Base-by-base conservation (phyloP, 2,888 invertebrate species). In the Andrena bicolor region DNA sequence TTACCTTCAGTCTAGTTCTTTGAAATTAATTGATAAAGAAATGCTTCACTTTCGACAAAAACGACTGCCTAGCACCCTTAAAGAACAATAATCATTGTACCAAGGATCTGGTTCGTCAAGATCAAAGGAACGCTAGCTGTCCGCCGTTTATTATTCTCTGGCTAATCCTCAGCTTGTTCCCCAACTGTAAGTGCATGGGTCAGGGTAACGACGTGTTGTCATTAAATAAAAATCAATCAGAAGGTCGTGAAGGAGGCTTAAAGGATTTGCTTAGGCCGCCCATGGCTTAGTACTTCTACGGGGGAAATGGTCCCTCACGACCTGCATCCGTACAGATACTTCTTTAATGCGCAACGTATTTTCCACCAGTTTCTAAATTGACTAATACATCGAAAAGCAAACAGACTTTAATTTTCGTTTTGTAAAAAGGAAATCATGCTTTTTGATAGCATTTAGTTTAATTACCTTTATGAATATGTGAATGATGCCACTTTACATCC, bases 201-300 rank as follows among this genome's bases (percentile, higher is more conserved):
- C 86, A 82, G 89, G 89, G 87, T 86, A 89, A 90, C 90, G 88
- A 89, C 88, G 90, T 91, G 93, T 93, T 93, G 92, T 92, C 94
- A 94, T 94, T 94, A 94, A 94, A 94, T 94, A 94, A 94, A 94
- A 94, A 94, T 94, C 94, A 94, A 94, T 94, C 94, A 93, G 92
- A 86, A 92, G 93, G 92, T 92, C 92, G 93, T 91, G 92, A 93
- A 94, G 94, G 92, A 92, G 92, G 94, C 94, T 94, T 94, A 94
- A 92, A 92, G 94, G 94, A 94, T 94, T 94, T 94, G 90, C 92
- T 90, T 91, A 91, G 89, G 87, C 92, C 92, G 90, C 92, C 92
- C 91, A 90, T 82, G 92, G 93, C 91, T 93, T 93, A 92, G 89
- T 84, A 77, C 75, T 88, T 89, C 87, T 89, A 78, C 84, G 83